Percentiles rank a stretch among this genome's conserved stretches.
phyloP scores from a whole-genome alignment of 2,113 vertebrate genomes.

The Hemichromis elongatus region DNA sequence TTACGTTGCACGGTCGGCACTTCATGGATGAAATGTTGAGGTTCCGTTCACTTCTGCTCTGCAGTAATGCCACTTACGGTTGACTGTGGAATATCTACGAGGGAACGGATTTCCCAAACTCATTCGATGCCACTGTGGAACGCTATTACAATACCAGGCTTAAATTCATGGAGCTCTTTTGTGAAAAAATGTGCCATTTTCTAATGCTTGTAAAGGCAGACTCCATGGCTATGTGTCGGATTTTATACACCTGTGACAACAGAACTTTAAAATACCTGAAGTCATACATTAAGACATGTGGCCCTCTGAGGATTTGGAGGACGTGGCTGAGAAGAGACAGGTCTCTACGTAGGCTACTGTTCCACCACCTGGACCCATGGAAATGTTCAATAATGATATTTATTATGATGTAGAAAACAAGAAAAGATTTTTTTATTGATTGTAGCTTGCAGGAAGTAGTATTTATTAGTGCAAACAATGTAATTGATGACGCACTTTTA shows the following conservation, averaged over 20 bases:
- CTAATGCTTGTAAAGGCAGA: accelerated
- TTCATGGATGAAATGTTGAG: background rate
- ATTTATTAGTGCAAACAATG: background rate
- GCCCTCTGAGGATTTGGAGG: background rate
- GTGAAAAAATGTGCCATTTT: background rate
- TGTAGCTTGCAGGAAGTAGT: background rate
- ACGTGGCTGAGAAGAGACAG: background rate
- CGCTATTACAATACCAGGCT: background rate
- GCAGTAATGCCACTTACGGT: background rate
- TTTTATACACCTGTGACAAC: background rate
- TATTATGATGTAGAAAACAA: background rate
- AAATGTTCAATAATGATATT: background rate
- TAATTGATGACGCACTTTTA: background rate
- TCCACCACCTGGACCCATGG: accelerated
- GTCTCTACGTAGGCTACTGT: accelerated
- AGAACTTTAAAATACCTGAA: background rate
- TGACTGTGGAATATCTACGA: background rate
- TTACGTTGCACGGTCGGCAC: accelerated
- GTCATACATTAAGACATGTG: accelerated
- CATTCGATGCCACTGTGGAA: background rate
- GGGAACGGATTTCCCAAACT: background rate
- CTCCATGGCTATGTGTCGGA: background rate
- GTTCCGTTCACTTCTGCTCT: background rate
- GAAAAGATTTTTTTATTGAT: background rate
- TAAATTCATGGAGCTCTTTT: background rate